Evolutionary conservation across 2,888 invertebrate genomes (phyloP), one percentile per base, ranked within the genome.

Genomic region (Crematogaster levior): DNA sequence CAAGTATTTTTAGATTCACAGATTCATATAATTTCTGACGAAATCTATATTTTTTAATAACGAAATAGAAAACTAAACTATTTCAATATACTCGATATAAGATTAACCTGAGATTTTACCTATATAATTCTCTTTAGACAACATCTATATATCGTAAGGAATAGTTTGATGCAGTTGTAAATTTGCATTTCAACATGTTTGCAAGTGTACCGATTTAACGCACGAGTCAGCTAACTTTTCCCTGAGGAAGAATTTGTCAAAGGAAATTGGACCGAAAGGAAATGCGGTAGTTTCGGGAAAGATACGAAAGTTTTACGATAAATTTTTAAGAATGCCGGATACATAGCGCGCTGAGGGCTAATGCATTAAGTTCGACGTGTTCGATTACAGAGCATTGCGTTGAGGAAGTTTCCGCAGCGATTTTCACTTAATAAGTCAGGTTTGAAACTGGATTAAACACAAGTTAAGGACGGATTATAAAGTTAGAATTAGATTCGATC

Each of bases 381-480:
- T 75, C 70, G 70, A 79, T 79, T 70, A 70, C 70, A 30, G 72
- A 24, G 77, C 56, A n/a, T 70, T 18, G 70, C 70, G 77, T 79
- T 43, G 77, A 34, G 30, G 30, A 79, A 79, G 77, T 70, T 79
- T 70, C 77, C 56, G 53, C 77, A 56, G 56, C 77, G 77, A 79
- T 79, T 79, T 79, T 79, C 70, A 79, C 77, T 70, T 79, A 79
- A 79, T 79, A 70, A 79, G 77, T 79, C 77, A 70, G 77, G 53
- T 79, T 70, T 70, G 77, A 79, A 79, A 79, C 77, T 79, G 77
- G 77, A 79, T 79, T 79, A 79, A 79, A 79, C 77, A 79, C 72
- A 70, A 79, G 77, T 79, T 79, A 79, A 79, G 72, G 30, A 56
- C 30, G 56, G 77, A 79, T 79, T 79, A 70, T 79, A 79, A 79